Percentiles rank a stretch among this genome's conserved stretches.
Conservation (phyloP, 2,797 vertebrate genomes). For the Takifugu rubripes region DNA sequence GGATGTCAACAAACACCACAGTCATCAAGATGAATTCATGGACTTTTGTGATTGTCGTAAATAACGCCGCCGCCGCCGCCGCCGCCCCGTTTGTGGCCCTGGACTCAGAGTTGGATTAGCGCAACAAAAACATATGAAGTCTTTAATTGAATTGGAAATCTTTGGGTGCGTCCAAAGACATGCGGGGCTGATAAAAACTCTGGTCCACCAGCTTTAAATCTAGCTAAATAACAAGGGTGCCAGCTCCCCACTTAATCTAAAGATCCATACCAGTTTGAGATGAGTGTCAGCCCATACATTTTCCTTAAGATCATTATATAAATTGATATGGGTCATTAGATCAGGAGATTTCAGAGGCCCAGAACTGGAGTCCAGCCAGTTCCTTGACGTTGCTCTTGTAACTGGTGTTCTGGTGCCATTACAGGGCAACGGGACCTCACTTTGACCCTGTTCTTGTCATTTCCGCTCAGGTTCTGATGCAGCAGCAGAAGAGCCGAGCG, state of each 20-base stretch:
- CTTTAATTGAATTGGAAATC: slow-evolving; percentile 15
- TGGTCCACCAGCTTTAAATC: neutral
- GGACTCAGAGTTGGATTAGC: no score
- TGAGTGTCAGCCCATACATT: slow-evolving; percentile 8
- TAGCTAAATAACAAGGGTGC: slow-evolving; percentile 23
- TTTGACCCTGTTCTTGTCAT: slow-evolving; percentile 6
- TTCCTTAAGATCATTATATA: slow-evolving; percentile 13
- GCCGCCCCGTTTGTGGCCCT: no score
- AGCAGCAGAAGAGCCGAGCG: slow-evolving; percentile 85
- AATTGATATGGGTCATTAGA: slow-evolving; percentile 30
- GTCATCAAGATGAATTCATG: no score
- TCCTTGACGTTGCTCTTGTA: no score
- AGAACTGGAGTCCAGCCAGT: no score
- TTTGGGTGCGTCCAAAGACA: slow-evolving; percentile 2
- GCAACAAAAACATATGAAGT: slow-evolving; percentile 3
- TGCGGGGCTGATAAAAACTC: slow-evolving; percentile 15
- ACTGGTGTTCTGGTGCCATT: no score
- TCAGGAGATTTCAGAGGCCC: neutral
- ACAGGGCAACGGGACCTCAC: neutral
- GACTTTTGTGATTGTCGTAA: no score
- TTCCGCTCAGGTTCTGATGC: slow-evolving; percentile 73
- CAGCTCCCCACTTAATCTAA: slow-evolving; percentile 32
- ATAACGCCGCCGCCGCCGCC: no score
- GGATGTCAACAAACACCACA: no score
- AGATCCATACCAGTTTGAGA: slow-evolving; percentile 8